Evolutionary conservation across 2,797 vertebrate genomes (phyloP), one percentile per base, ranked within the genome.

Genomic region (Alexandromys oeconomus): DNA sequence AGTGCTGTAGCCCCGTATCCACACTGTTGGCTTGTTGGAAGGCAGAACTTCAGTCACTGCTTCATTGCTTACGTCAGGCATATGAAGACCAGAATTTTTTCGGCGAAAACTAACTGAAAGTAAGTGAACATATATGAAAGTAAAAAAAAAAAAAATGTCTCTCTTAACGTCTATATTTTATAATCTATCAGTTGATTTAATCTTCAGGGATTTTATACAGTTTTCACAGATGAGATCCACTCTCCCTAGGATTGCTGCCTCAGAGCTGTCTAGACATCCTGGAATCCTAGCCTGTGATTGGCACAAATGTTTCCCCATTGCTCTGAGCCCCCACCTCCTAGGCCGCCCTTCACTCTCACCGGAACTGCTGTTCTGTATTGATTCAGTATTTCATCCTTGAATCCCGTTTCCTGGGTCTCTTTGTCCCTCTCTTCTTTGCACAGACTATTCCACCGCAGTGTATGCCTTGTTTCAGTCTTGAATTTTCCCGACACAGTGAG

Each of bases 181-280:
- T 25, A 91, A 63, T 78, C 17, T 61, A 89, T 67, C 40, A 69
- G 67, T 88, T 79, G 43, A 92, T 61, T 63, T 79, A 89, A 85
- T 76, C 27, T 14, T 57, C 40, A 40, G 48, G 34, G 76, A 25
- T 76, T 90, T 81, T 29, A 77, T 61, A 19, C 46, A 59, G 69
- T 89, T 92, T 77, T 86, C 71, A 91, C 46, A 65, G 82, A 51
- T 84, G 54, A 25, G 11, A 71, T 59, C 23, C 1, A 10, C 14
- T 17, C 65, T 9, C 25, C 34, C 81, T 40, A 29, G 46, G 21
- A 31, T 65, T 21, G 2, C 71, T 19, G 27, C 65, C 48, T 93
- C 34, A 27, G 31, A 40, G 80, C 57, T 84, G 3, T 12, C 34
- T 67, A 63, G 61, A 46, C 37, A 43, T 43, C 6, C 46, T 12